These are phyloP conservation scores for Malurus elegans DNA, from an alignment of 2,113 vertebrate species.

Conservation along the genomic window DNA sequence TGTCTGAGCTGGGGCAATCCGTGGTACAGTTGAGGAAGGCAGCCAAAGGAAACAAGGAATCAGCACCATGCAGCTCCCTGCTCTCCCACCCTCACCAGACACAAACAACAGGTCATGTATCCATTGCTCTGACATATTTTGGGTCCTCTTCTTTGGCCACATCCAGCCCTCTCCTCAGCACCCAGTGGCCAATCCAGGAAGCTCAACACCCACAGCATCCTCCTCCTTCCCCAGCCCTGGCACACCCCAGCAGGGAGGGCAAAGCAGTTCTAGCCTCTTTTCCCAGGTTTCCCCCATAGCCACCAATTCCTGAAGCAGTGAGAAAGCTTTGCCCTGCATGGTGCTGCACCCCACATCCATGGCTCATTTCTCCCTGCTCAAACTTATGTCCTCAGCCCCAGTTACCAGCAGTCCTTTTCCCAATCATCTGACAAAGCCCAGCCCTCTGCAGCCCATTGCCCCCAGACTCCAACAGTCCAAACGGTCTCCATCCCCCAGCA, in stretches of 20 bases:
- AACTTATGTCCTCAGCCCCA: background rate
- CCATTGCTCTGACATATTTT: background rate
- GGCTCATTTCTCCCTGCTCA: background rate
- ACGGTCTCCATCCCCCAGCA: background rate
- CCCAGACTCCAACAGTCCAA: background rate
- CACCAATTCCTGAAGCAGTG: background rate
- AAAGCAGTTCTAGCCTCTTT: background rate
- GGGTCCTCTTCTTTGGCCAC: background rate
- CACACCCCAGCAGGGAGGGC: background rate
- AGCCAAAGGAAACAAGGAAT: background rate
- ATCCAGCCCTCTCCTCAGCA: background rate
- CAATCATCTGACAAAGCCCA: background rate
- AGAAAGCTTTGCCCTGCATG: background rate
- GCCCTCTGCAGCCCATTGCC: background rate
- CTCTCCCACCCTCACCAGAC: background rate
- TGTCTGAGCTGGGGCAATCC: background rate
- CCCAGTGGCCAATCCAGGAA: background rate
- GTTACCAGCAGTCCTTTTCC: background rate
- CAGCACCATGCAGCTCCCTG: background rate
- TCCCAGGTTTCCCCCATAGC: background rate
- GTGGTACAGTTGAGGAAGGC: fast-evolving
- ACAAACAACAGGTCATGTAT: background rate
- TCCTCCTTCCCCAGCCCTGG: background rate
- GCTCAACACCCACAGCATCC: background rate
- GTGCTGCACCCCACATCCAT: background rate